Evolutionary conservation across 2,888 invertebrate genomes (phyloP), one percentile per base, ranked within the genome.

Genomic region (Ectemnius cavifrons): DNA sequence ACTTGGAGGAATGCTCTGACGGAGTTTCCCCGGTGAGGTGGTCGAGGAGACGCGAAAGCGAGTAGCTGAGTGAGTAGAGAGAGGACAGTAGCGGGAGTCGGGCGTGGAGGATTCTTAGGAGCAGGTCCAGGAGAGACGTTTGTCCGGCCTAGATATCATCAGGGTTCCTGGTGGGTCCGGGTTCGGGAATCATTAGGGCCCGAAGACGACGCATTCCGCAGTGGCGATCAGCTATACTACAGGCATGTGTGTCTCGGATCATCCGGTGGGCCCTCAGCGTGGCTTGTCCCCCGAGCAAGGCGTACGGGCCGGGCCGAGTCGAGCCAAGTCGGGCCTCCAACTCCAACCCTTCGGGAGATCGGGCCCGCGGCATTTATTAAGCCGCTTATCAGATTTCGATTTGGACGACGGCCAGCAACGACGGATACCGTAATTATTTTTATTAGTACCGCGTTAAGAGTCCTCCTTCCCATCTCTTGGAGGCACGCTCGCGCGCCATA

Each of bases 111-210:
- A 46, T 57, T 27, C 58, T 20, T 46, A 52, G 71, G 66, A 45
- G 71, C 70, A n/a, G 76, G 63, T 68, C 71, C 69, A 56, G 63
- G 11, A 37, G 75, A 67, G 79, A 77, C 79, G 71, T 78, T 78
- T 69, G 79, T 67, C 67, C 85, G 75, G 77, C 75, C 78, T 82
- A 84, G 85, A 85, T 85, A 85, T 83, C 84, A 86, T 85, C 85
- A 78, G 75, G 79, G 75, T 77, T 73, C 79, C 78, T 71, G 73
- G 80, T 77, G 80, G 78, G 78, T 78, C 78, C 76, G 77, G 76
- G 80, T 84, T 82, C 82, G 82, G 85, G 75, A 86, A 84, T 86
- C 87, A 87, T 87, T 86, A 84, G 79, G 78, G 80, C 76, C 66
- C 75, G 73, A 69, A 59, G 74, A 82, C 76, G 82, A 78, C 72